Conservation (phyloP, 1,140 invertebrate genomes). For the Procambarus clarkii region DNA sequence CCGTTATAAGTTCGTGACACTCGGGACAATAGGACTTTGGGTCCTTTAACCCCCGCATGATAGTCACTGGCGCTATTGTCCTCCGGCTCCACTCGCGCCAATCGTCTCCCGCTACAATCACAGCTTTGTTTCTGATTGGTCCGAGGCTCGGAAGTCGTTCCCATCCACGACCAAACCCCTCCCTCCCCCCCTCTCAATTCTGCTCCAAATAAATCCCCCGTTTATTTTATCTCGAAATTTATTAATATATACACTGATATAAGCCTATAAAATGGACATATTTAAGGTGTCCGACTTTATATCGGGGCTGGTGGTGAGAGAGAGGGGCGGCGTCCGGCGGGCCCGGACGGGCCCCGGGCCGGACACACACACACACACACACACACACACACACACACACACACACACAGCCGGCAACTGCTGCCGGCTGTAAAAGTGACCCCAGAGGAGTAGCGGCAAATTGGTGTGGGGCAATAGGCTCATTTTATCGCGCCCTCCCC, state of each 20-base stretch:
- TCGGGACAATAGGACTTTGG: neutral
- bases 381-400: neutral
- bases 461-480: conserved; percentile 51
- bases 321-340: too few relatives aligned
- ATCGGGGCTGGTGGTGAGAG: too few relatives aligned
- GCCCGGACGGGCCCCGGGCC: too few relatives aligned
- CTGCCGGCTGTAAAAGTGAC: conserved; percentile 29
- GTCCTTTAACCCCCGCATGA: neutral
- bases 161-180: too few relatives aligned
- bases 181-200: too few relatives aligned
- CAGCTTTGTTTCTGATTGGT: conserved; percentile 20
- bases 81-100: neutral
- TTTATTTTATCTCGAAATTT: too few relatives aligned
- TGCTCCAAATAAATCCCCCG: too few relatives aligned
- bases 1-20: neutral
- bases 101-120: conserved; percentile 26
- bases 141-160: neutral
- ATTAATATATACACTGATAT: too few relatives aligned
- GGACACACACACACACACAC: too few relatives aligned
- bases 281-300: too few relatives aligned
- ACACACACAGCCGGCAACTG: neutral
- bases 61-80: neutral
- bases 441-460: conserved; percentile 52
- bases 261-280: too few relatives aligned
- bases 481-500: conserved; percentile 48